Evolutionary conservation across 2,113 vertebrate species (phyloP), one percentile per base, ranked within the genome.

Genomic region (Corvus moneduloides): DNA sequence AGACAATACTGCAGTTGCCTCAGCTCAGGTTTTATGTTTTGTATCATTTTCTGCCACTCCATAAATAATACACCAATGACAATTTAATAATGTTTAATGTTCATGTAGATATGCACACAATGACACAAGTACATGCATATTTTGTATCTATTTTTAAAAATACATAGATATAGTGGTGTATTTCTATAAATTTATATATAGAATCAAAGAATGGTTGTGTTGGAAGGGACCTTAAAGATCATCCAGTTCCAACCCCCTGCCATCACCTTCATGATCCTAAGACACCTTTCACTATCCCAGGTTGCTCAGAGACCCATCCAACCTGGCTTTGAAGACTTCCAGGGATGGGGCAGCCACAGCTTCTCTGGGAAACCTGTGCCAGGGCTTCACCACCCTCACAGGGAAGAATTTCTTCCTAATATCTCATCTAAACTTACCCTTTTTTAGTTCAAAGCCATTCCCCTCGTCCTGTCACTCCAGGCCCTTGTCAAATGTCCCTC

Each of bases 171-270:
- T 4, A n/a, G 58, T 51, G 21, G 4, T 44, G 6, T 54, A 5
- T 37, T 3, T n/a, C 2, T 69, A 3, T 9, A 4, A 23, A 52
- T 67, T 30, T 59, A 39, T 30, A 26, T n/a, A 26, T 10, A 27
- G 9, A 23, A 54, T 46, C 43, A 39, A 23, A 59, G 69, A 54
- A 61, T 18, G 23, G 3, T 54, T 61, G n/a, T 7, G 6, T 24
- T 26, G 28, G 28, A 74, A 82, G 7, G 20, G 7, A 12, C 16
- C 4, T 67, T 54, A 68, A 67, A 54, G 9, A 8, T 46, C 24
- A n/a, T 17, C 20, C 6, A 6, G 13, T 67, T 21, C 16, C 23
- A 23, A 2, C 6, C 2, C 21, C 7, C 8, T 37, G 4, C 11
- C 5, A 18, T 24, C 9, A 43, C 4, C 5, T 66, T 33, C 12